Conservation (phyloP, 2,888 invertebrate species). For the Ceratothoa steindachneri region DNA sequence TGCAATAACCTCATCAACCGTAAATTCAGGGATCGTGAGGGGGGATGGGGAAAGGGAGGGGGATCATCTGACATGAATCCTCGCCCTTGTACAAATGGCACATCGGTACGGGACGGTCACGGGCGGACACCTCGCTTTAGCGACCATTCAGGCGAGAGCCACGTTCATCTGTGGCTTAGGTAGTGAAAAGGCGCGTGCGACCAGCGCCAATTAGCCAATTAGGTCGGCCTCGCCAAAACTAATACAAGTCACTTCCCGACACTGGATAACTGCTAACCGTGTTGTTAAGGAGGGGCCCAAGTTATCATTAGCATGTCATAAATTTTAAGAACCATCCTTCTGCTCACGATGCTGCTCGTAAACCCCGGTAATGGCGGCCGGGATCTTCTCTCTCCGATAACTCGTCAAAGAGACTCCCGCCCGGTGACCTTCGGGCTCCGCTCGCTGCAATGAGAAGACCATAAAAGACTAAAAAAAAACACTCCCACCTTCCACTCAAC, state of each 20-base stretch:
- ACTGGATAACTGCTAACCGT: background rate
- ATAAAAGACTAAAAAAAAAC: background rate
- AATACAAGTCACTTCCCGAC: background rate
- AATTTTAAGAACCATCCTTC: background rate
- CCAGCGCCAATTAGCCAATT: background rate
- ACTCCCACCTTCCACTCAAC: too few relatives aligned
- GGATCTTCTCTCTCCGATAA: background rate
- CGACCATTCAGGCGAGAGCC: too few relatives aligned
- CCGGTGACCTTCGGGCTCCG: background rate
- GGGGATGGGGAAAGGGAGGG: too few relatives aligned
- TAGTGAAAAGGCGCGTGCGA: background rate
- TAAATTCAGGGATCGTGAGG: too few relatives aligned
- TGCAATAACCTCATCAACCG: too few relatives aligned
- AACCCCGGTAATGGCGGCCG: background rate
- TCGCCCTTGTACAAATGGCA: too few relatives aligned
- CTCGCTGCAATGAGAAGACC: background rate
- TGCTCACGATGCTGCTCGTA: background rate
- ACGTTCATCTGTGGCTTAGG: too few relatives aligned
- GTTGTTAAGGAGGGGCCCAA: background rate
- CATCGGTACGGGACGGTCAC: too few relatives aligned
- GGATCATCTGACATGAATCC: too few relatives aligned
- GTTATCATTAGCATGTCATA: background rate
- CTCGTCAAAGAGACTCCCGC: background rate
- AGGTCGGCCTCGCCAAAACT: background rate
- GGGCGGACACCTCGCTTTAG: too few relatives aligned